These are phyloP conservation scores for Cremastinae sp. DNA, from an alignment of 2,888 invertebrate species.

Conservation along the genomic window DNA sequence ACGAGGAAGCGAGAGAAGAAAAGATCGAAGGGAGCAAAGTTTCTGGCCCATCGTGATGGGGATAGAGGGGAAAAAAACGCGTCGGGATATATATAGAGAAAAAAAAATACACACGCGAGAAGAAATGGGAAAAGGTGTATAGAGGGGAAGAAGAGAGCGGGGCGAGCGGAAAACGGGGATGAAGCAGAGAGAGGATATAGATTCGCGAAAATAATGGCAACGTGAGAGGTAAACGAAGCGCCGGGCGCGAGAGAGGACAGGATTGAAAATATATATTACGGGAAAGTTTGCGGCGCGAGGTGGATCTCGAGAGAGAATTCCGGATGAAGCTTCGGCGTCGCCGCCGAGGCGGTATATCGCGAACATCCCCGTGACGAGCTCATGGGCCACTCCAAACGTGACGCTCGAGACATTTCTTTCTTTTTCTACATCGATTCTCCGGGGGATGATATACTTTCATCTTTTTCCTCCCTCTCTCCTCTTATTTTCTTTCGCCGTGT, in stretches of 20 bases:
- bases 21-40: conserved; percentile 27
- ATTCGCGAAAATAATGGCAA: conserved; percentile 42
- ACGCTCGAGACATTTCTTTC: conserved; percentile 33
- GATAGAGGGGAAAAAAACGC: background rate
- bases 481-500: conserved; percentile 10
- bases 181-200: conserved; percentile 22
- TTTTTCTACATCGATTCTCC: conserved; percentile 40
- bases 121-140: conserved; percentile 8
- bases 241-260: conserved; percentile 20
- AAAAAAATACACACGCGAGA: conserved; percentile 10
- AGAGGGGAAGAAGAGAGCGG: background rate
- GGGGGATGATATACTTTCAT: conserved; percentile 22
- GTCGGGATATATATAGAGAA: conserved; percentile 12
- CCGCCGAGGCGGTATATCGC: background rate
- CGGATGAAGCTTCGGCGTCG: conserved; percentile 23
- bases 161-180: conserved; percentile 19
- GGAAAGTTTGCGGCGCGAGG: conserved; percentile 13
- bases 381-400: conserved; percentile 33
- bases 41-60: conserved; percentile 13
- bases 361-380: conserved; percentile 23
- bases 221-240: conserved; percentile 39
- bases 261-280: conserved; percentile 16
- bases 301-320: conserved; percentile 35
- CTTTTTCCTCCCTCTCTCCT: conserved; percentile 14
- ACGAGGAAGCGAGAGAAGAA: background rate